These are phyloP conservation scores for Euura saliciscinereae DNA, from an alignment of 1,140 invertebrate genomes.

Conservation along the genomic window DNA sequence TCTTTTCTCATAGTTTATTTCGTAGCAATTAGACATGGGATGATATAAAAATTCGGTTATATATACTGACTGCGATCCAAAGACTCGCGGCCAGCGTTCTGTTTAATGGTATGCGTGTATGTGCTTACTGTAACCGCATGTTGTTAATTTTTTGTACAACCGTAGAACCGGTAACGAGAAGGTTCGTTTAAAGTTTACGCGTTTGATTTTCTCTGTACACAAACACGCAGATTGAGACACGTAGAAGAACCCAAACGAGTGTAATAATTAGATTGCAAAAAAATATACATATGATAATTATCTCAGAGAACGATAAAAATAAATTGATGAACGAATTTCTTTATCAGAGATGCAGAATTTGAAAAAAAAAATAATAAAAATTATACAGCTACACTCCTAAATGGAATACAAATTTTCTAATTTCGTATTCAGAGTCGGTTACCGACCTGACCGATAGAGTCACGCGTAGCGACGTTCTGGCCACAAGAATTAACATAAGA, in stretches of 20 bases:
- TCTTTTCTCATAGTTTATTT: background rate
- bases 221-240: background rate
- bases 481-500: background rate
- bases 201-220: background rate
- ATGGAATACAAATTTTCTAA: conserved; percentile 2
- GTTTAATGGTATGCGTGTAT: background rate
- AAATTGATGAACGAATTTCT: no score
- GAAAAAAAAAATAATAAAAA: no score
- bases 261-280: no score
- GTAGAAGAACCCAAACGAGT: no score
- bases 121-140: background rate
- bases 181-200: background rate
- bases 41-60: background rate
- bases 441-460: background rate
- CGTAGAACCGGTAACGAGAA: background rate
- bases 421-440: background rate
- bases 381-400: background rate
- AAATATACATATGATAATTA: no score
- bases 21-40: background rate
- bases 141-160: conserved; percentile 2
- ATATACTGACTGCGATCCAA: background rate
- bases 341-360: no score
- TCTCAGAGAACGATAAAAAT: no score
- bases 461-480: background rate
- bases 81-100: background rate